Evolutionary conservation across 2,797 vertebrate genomes (phyloP).

Genomic region (Alca torda): DNA sequence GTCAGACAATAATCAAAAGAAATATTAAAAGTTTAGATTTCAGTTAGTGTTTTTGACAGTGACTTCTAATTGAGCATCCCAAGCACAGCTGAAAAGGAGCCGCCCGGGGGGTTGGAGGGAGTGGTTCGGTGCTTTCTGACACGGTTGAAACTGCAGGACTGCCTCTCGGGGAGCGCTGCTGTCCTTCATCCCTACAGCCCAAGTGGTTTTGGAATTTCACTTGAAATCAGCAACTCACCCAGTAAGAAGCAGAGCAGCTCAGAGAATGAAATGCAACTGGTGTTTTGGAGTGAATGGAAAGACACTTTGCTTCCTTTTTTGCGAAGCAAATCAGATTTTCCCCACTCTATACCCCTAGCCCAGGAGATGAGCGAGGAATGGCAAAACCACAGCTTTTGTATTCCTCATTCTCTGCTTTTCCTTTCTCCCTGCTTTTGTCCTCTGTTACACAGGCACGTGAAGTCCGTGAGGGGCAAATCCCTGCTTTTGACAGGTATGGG

Average conservation of each 20-base stretch:
- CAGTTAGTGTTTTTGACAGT: neutral
- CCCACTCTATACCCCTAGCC: neutral
- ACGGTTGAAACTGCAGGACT: neutral
- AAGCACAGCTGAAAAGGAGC: neutral
- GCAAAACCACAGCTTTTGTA: neutral
- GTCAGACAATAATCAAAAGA: neutral
- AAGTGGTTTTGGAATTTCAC: neutral
- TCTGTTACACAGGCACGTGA: neutral
- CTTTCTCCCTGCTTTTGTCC: neutral
- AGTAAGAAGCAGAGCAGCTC: neutral
- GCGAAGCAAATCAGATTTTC: neutral
- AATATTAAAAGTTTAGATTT: neutral
- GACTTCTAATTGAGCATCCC: neutral
- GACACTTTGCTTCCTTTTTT: neutral
- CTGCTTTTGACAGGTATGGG: neutral
- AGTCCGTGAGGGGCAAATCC: neutral
- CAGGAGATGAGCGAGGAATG: neutral
- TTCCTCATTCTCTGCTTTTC: neutral
- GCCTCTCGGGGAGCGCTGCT: neutral
- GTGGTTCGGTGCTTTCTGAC: neutral
- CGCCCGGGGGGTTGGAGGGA: accelerated
- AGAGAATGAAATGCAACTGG: neutral
- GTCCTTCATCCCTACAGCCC: neutral
- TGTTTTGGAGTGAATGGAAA: neutral
- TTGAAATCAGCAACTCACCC: neutral